Evolutionary conservation across 1,140 invertebrate genomes (phyloP), one percentile per base, ranked within the genome.

Genomic region (Caenorhabditis inopinata): DNA sequence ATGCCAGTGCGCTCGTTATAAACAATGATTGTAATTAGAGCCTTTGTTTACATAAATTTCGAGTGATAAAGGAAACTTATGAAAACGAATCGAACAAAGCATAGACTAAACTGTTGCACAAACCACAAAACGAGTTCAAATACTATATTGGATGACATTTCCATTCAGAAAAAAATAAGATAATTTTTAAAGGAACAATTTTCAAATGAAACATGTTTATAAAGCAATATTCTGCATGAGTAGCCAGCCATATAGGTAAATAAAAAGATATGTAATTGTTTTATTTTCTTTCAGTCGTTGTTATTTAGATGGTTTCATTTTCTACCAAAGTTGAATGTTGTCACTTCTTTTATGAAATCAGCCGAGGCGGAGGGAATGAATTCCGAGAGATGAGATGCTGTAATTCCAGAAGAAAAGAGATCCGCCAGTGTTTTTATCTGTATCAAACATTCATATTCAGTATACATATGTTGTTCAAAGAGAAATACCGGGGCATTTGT

Each of bases 271-370:
- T 58, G 51, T 58, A 9, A 58, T 58, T 32, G 27, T 58, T 32
- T 32, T 32, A 16, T 9, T 21, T 38, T 1, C 23, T 18, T 25
- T 25, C 29, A 32, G 35, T 9, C 4, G 27, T 16, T 18, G 12
- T n/a, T 23, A 25, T 21, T 38, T 68, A 14, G 14, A 5, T 14
- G 38, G 38, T 42, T 7, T 58, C 18, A 68, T 68, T 68, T 29
- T 68, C 58, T 68, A 9, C 58, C 58, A 12, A 68, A 68, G 12
- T 68, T 68, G 32, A 68, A 68, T 68, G 58, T 68, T 38, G 58
- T 38, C 32, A 68, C 32, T 38, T 68, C 58, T 68, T 68, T 68
- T 29, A 68, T 68, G 58, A 68, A 68, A 68, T 42, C 58, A 21
- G 58, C 58, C 9, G 58, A 68, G 11, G 58, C 2, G 9, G 58